phyloP scores from a whole-genome alignment of 2,888 invertebrate species.

The Tromatobia lineatoria region DNA sequence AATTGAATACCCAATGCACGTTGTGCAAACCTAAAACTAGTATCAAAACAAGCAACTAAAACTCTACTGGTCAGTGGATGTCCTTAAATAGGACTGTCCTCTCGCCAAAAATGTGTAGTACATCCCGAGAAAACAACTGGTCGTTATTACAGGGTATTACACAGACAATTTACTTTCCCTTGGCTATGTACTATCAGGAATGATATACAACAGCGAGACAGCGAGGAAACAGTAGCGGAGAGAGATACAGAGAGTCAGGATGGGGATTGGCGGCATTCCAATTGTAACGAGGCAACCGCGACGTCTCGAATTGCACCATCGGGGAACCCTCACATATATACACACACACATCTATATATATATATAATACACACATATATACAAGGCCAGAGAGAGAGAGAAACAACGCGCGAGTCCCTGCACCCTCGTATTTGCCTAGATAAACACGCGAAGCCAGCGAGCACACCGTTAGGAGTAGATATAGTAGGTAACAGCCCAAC shows the following conservation, averaged over 20 bases:
- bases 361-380: neutral
- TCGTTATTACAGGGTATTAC: slow-evolving; percentile 8
- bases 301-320: slow-evolving; percentile 66
- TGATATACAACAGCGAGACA: slow-evolving; percentile 20
- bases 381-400: neutral
- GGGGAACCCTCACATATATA: slow-evolving; percentile 32
- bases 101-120: neutral
- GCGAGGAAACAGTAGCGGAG: neutral
- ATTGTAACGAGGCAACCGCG: slow-evolving; percentile 71
- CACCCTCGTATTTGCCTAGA: slow-evolving; percentile 64
- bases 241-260: slow-evolving; percentile 7
- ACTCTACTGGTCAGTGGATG: neutral
- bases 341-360: neutral
- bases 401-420: slow-evolving; percentile 10
- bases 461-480: neutral
- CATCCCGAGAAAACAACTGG: neutral
- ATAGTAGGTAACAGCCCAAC: slow-evolving; percentile 20
- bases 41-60: neutral
- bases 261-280: slow-evolving; percentile 68
- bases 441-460: slow-evolving; percentile 61
- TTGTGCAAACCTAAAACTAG: neutral
- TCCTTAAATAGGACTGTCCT: neutral
- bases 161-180: slow-evolving; percentile 5
- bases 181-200: neutral
- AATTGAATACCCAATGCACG: neutral